Evolutionary conservation across 2,113 vertebrate species (phyloP).

Genomic region (Manacus vitellinus): DNA sequence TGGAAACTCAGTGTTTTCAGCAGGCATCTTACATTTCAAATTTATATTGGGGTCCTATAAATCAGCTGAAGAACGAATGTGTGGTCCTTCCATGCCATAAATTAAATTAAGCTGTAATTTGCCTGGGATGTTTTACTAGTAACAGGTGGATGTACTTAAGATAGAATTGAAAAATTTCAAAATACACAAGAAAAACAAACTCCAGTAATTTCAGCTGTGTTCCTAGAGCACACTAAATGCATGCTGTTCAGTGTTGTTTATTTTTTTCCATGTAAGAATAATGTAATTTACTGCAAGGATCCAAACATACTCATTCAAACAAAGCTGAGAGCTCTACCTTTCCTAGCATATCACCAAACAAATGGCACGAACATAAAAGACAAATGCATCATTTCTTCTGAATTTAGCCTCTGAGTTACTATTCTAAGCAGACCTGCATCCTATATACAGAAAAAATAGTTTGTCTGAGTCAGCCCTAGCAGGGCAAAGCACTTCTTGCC

Average conservation of each 20-base stretch:
- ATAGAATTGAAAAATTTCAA: not conserved
- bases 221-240: not conserved
- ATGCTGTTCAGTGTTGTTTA: not conserved
- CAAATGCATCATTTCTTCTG: not conserved
- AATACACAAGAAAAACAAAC: not conserved
- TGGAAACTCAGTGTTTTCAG: not conserved
- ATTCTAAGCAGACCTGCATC: not conserved
- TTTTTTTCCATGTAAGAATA: not conserved
- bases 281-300: not conserved
- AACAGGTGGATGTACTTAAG: not conserved
- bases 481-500: not conserved
- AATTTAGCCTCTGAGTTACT: not conserved
- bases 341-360: not conserved
- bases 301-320: not conserved
- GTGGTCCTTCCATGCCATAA: not conserved
- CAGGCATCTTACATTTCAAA: not conserved
- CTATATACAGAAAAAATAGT: not conserved
- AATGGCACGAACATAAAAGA: not conserved
- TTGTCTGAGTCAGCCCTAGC: not conserved
- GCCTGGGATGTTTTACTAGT: not conserved
- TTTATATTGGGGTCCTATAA: not conserved
- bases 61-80: not conserved
- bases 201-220: not conserved
- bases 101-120: constrained; percentile 25
- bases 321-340: not conserved